These are phyloP conservation scores for Adineta ricciae DNA, from an alignment of 2,888 invertebrate species.

Conservation along the genomic window DNA sequence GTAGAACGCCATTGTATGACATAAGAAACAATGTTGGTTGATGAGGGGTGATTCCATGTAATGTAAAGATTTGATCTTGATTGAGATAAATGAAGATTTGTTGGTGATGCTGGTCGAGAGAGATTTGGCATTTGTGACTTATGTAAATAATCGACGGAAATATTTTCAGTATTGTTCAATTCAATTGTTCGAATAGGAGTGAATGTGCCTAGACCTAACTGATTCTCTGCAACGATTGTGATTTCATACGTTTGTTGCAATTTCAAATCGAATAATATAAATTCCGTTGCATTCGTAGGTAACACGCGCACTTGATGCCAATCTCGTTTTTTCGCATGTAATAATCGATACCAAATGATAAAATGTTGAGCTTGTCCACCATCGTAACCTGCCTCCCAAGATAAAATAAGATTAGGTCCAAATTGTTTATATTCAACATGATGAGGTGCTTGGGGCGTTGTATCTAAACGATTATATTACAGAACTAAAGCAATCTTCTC, in stretches of 20 bases:
- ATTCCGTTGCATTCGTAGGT: not conserved
- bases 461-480: not conserved
- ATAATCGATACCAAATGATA: not conserved
- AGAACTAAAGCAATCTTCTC: not conserved
- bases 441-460: constrained; percentile 6
- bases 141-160: not conserved
- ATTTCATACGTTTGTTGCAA: not conserved
- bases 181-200: not conserved
- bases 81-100: not conserved
- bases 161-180: not conserved
- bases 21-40: not conserved
- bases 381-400: not conserved
- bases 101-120: not conserved
- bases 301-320: not conserved
- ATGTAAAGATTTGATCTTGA: not conserved
- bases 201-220: not conserved
- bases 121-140: not conserved
- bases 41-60: not conserved
- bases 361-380: not conserved
- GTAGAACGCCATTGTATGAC: constrained; percentile 2
- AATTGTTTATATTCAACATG: not conserved
- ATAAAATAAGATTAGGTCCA: not conserved
- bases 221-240: not conserved
- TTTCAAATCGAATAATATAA: constrained; percentile 7
- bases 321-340: not conserved